A percentile compares a stretch with the other conserved stretches of the same genome.
Conservation (phyloP, 2,888 invertebrate species). For the Campaea margaritaria region DNA sequence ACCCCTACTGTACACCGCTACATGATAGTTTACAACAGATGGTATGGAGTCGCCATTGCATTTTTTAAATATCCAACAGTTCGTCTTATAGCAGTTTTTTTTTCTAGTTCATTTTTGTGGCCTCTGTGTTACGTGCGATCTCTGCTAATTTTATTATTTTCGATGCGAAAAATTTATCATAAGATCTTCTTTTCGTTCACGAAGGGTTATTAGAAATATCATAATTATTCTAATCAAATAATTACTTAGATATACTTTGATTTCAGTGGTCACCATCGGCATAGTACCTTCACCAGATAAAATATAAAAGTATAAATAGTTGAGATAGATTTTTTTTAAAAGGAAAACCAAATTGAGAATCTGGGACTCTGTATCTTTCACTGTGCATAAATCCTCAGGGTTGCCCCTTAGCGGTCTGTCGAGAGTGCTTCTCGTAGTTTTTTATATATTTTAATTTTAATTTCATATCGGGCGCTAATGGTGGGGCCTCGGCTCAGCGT, state of each 20-base stretch:
- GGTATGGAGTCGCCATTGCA: conserved; percentile 58
- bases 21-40: conserved; percentile 77
- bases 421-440: conserved; percentile 79
- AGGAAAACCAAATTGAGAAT: neutral
- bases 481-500: conserved; percentile 81
- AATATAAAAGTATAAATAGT: no score
- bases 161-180: no score
- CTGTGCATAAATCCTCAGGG: conserved; percentile 76
- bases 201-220: no score
- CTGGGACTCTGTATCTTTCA: conserved; percentile 58
- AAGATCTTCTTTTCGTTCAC: no score
- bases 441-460: conserved; percentile 86
- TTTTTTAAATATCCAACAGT: neutral
- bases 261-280: no score
- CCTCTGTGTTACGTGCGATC: no score
- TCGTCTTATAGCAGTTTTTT: no score
- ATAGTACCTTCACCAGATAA: no score
- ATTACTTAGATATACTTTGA: no score
- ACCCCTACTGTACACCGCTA: conserved; percentile 81
- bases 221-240: no score
- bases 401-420: conserved; percentile 82
- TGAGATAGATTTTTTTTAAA: neutral
- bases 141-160: no score
- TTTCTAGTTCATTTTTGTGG: no score
- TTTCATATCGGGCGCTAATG: conserved; percentile 85